Evolutionary conservation across 2,113 vertebrate species (phyloP).

Genomic region (Nematolebias whitei): DNA sequence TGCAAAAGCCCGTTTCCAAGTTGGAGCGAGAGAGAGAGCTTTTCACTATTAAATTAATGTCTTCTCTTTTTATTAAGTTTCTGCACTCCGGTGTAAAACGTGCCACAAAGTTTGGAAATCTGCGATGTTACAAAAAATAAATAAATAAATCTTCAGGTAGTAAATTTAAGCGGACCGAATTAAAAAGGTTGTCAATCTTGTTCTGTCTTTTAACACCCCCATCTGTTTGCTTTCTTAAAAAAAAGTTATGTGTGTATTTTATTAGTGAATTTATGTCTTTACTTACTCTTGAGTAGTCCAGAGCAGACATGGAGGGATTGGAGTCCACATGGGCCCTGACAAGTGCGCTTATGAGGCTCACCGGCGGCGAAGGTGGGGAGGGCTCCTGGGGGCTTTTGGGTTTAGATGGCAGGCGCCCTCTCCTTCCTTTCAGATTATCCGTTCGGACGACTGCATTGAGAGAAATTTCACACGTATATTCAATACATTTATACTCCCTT

Average conservation of each 20-base stretch:
- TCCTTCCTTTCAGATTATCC: constrained; percentile 95
- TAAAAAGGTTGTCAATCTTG: constrained; percentile 41
- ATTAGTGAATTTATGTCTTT: neutral
- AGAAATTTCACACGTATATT: constrained; percentile 41
- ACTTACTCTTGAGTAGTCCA: constrained; percentile 98
- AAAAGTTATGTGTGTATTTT: constrained; percentile 5
- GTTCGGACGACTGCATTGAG: constrained; percentile 89
- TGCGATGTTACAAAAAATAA: constrained; percentile 39
- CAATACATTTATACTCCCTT: neutral
- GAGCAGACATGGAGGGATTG: constrained; percentile 96
- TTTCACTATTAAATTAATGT: constrained; percentile 85
- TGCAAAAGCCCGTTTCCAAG: constrained; percentile 82
- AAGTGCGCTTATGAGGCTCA: constrained; percentile 97
- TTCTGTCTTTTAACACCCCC: constrained; percentile 4
- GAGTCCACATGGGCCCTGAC: constrained; percentile 98
- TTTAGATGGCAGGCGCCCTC: constrained; percentile 96
- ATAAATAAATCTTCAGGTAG: constrained; percentile 55
- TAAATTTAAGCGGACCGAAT: constrained; percentile 39
- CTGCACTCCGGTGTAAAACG: constrained; percentile 83
- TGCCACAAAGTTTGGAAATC: constrained; percentile 64
- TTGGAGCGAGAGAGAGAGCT: constrained; percentile 73
- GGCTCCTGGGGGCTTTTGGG: constrained; percentile 98
- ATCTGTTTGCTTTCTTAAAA: neutral
- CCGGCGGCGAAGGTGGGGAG: constrained; percentile 94
- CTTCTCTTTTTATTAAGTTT: constrained; percentile 84